phyloP scores from a whole-genome alignment of 2,797 vertebrate genomes.

The Rhabdomys pumilio region DNA sequence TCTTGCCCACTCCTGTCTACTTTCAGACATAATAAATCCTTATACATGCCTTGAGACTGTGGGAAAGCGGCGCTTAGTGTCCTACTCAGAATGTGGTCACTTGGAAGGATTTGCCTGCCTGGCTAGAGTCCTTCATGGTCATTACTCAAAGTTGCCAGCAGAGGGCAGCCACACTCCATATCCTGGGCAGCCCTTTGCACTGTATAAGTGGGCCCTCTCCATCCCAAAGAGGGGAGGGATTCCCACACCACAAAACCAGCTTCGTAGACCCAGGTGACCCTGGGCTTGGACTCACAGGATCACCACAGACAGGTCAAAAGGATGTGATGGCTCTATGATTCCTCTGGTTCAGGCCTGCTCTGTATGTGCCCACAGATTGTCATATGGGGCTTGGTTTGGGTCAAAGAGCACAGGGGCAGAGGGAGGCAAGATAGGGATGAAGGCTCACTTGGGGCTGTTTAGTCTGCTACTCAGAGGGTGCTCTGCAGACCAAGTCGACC shows the following conservation, averaged over 20 bases:
- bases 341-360: not conserved
- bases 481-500: not conserved
- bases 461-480: not conserved
- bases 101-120: not conserved
- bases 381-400: not conserved
- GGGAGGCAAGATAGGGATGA: not conserved
- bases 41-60: fast-evolving
- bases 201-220: fast-evolving
- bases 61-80: not conserved
- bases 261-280: not conserved
- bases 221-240: fast-evolving
- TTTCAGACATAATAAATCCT: not conserved
- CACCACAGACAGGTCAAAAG: not conserved
- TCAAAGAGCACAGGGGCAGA: too few relatives aligned
- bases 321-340: too few relatives aligned
- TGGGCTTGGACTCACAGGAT: not conserved
- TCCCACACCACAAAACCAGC: not conserved
- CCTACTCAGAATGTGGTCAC: fast-evolving
- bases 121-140: not conserved
- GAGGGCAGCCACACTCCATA: slow-evolving; percentile 80
- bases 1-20: not conserved
- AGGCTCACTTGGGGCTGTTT: not conserved
- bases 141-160: slow-evolving; percentile 59
- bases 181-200: fast-evolving
- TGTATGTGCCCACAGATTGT: not conserved